Percentiles rank a stretch among this genome's conserved stretches.
Evolutionary conservation across 2,888 invertebrate species (phyloP).

Genomic region (Dastarcus helophoroides): DNA sequence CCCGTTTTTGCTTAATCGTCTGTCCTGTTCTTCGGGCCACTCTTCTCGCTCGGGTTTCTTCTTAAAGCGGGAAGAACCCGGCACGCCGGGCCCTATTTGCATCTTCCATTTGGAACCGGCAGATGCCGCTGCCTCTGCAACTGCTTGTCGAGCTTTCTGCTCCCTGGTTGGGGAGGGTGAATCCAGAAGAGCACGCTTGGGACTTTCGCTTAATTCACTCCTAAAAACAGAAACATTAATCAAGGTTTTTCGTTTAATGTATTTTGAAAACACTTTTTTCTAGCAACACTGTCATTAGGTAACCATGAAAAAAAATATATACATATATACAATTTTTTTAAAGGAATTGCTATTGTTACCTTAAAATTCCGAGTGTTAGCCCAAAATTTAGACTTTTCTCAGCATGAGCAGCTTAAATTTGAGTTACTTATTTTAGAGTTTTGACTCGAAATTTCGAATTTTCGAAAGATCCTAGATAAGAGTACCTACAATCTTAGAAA

Average conservation of each 20-base stretch:
- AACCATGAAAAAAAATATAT: conserved; percentile 1
- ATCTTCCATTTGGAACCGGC: conserved; percentile 56
- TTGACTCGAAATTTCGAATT: no score
- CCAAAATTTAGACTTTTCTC: no score
- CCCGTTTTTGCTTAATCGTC: conserved; percentile 32
- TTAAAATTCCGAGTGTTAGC: no score
- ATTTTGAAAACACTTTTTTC: no score
- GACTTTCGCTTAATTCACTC: conserved; percentile 28
- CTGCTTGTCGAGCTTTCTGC: conserved; percentile 40
- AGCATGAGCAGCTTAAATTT: no score
- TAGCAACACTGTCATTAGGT: no score
- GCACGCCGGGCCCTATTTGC: conserved; percentile 51
- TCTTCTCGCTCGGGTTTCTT: conserved; percentile 47
- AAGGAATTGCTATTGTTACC: no score
- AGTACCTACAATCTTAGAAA: no score
- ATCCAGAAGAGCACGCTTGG: conserved; percentile 28
- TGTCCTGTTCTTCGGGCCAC: conserved; percentile 41
- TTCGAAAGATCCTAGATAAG: no score
- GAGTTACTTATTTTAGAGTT: no score
- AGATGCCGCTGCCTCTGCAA: conserved; percentile 38
- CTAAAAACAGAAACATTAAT: conserved; percentile 14
- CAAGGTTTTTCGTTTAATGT: no score
- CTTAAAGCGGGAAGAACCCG: conserved; percentile 42
- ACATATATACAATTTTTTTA: neutral
- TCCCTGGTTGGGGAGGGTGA: conserved; percentile 39